Evolutionary conservation across 1,140 invertebrate genomes (phyloP).

Genomic region (Paracyclopina nana): DNA sequence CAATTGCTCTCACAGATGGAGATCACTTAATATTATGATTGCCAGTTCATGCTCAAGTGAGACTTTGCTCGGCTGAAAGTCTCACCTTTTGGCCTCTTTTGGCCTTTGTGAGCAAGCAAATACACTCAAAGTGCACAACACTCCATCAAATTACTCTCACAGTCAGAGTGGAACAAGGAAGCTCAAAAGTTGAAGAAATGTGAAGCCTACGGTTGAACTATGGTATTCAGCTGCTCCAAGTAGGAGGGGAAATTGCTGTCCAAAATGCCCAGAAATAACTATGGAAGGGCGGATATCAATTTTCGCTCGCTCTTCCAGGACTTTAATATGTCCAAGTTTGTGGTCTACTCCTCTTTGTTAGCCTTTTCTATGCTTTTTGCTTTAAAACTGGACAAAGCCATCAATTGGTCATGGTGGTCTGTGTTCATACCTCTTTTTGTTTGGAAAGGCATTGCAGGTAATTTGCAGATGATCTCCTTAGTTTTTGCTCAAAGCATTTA

Average conservation of each 20-base stretch:
- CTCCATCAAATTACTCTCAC: too few species aligned
- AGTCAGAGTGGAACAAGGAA: too few species aligned
- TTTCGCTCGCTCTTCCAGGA: conserved; percentile 9
- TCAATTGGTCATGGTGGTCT: conserved; percentile 73
- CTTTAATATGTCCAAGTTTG: conserved; percentile 56
- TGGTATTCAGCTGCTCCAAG: too few species aligned
- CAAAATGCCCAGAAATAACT: neutral
- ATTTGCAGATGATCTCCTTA: neutral
- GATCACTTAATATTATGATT: neutral
- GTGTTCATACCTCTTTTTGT: conserved; percentile 88
- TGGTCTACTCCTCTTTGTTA: conserved; percentile 77
- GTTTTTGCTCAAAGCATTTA: neutral
- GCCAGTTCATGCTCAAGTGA: neutral
- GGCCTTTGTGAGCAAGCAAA: too few species aligned
- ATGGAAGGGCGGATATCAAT: neutral
- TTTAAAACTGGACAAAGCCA: conserved; percentile 59
- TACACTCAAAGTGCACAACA: too few species aligned
- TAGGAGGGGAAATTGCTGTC: neutral
- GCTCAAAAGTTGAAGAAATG: too few species aligned
- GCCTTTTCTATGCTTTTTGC: conserved; percentile 74
- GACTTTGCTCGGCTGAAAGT: neutral
- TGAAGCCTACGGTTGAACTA: too few species aligned
- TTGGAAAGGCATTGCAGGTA: conserved; percentile 60
- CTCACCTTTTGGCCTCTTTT: too few species aligned
- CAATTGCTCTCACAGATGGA: neutral